Conservation (phyloP, 2,888 invertebrate species). For the Sycophila texana region DNA sequence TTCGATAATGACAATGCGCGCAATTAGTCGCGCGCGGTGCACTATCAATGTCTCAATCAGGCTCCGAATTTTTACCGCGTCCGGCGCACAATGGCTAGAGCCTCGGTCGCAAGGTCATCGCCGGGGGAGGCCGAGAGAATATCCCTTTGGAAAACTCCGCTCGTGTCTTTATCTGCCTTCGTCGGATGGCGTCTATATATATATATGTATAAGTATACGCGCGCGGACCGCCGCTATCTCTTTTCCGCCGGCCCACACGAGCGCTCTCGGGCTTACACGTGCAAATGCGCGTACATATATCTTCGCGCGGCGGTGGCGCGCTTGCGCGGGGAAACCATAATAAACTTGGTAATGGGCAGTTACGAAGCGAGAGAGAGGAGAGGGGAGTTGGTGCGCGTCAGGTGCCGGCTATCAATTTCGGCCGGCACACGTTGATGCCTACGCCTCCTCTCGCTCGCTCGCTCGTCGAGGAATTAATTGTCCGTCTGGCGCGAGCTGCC, state of each 20-base stretch:
- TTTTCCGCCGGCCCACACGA: background rate
- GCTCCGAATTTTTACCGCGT: no score
- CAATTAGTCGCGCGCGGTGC: no score
- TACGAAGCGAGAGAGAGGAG: slow-evolving; percentile 54
- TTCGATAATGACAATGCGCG: no score
- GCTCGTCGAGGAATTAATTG: slow-evolving; percentile 62
- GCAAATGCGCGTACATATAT: slow-evolving; percentile 56
- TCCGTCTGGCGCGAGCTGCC: slow-evolving; percentile 56
- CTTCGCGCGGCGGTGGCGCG: slow-evolving; percentile 37
- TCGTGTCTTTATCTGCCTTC: background rate
- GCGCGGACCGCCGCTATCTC: background rate
- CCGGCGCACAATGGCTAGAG: no score
- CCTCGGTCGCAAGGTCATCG: no score
- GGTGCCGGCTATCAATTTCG: slow-evolving; percentile 68
- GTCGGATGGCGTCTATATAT: background rate
- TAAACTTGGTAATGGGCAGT: slow-evolving; percentile 67
- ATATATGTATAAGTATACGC: background rate
- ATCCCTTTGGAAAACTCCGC: background rate
- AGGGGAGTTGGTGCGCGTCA: slow-evolving; percentile 58
- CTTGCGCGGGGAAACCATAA: slow-evolving; percentile 62
- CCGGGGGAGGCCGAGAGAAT: no score
- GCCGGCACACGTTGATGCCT: slow-evolving; percentile 54
- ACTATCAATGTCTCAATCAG: no score
- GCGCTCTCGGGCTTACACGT: slow-evolving; percentile 21
- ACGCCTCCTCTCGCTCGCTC: slow-evolving; percentile 57